Conservation (phyloP, 2,113 vertebrate species). For the Pseudopipra pipra region DNA sequence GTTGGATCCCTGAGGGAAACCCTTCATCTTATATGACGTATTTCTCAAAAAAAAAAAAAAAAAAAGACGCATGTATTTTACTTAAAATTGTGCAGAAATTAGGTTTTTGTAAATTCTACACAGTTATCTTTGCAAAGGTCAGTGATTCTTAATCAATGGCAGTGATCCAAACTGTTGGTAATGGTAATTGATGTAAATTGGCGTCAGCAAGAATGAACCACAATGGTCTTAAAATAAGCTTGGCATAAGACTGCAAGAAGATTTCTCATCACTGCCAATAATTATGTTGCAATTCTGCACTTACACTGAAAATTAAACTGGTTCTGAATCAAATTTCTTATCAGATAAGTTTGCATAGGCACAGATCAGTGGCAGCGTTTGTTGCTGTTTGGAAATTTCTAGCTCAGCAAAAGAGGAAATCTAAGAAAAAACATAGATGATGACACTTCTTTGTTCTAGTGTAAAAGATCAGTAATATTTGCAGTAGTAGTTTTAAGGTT, state of each 20-base stretch:
- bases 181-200: not conserved
- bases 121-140: not conserved
- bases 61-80: not conserved
- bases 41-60: not conserved
- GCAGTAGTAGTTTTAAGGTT: not conserved
- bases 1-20: not conserved
- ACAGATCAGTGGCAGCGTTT: not conserved
- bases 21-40: not conserved
- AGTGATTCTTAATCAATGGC: not conserved
- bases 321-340: not conserved
- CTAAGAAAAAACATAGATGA: not conserved
- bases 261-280: not conserved
- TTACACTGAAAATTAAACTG: not conserved
- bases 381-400: not conserved
- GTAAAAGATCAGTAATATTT: not conserved
- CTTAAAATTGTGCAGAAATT: not conserved
- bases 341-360: not conserved
- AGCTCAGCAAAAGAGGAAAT: not conserved
- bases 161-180: not conserved
- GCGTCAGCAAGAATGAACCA: not conserved
- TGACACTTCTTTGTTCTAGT: not conserved
- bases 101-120: not conserved
- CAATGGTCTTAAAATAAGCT: not conserved
- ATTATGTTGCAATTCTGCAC: not conserved
- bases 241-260: not conserved